These are phyloP conservation scores for Sebastes hubbsi DNA, from an alignment of 2,797 vertebrate species.

Conservation along the genomic window DNA sequence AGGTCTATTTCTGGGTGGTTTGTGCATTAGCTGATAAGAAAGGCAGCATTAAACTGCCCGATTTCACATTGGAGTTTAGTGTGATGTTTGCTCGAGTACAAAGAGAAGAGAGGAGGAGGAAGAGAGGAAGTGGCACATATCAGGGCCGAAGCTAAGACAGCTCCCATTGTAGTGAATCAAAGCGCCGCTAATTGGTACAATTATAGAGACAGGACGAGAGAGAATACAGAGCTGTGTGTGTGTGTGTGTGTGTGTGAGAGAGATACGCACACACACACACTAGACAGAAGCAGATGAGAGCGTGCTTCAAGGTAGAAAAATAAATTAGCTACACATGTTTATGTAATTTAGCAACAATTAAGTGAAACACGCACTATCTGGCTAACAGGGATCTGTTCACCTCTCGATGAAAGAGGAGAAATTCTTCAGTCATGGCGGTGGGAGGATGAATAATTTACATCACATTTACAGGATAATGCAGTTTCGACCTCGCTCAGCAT, in stretches of 20 bases:
- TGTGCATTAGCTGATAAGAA: slow-evolving; percentile 19
- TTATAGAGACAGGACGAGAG: slow-evolving; percentile 28
- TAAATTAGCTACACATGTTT: slow-evolving; percentile 22
- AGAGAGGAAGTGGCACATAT: slow-evolving; percentile 35
- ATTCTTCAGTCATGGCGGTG: slow-evolving; percentile 13
- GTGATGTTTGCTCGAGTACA: not conserved
- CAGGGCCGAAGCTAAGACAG: slow-evolving; percentile 32
- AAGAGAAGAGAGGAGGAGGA: slow-evolving; percentile 9
- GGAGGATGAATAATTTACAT: slow-evolving; percentile 60
- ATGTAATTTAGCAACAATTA: slow-evolving; percentile 20
- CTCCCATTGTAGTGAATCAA: slow-evolving; percentile 44
- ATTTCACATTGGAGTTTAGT: slow-evolving; percentile 1
- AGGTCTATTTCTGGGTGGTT: slow-evolving; percentile 3
- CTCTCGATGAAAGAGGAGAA: slow-evolving; percentile 9
- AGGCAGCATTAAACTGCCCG: slow-evolving; percentile 4
- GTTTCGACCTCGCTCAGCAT: slow-evolving; percentile 30
- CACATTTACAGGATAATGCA: slow-evolving; percentile 46
- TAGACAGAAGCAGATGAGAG: slow-evolving; percentile 2
- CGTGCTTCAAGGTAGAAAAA: slow-evolving; percentile 17
- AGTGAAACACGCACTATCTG: slow-evolving; percentile 16
- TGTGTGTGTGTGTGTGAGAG: not conserved
- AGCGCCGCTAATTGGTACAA: slow-evolving; percentile 58
- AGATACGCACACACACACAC: not conserved
- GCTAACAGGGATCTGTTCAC: slow-evolving; percentile 2
- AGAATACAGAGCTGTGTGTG: slow-evolving; percentile 17